Conservation (phyloP, 2,888 invertebrate species). For the Hypsopygia costalis region DNA sequence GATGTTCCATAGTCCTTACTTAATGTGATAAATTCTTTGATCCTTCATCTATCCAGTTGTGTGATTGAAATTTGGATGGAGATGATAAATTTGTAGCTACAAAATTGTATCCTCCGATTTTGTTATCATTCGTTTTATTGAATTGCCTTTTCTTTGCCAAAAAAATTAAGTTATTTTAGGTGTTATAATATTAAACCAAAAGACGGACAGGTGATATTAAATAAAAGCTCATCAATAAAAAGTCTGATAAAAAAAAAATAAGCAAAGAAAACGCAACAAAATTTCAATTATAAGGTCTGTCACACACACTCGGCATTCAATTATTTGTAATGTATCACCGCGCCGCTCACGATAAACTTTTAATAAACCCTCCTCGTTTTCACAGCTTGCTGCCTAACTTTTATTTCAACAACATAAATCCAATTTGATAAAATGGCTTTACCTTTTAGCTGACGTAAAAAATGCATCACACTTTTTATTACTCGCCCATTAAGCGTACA, state of each 20-base stretch:
- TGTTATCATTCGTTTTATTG: too few species aligned
- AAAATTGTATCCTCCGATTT: too few species aligned
- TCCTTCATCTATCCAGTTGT: too few species aligned
- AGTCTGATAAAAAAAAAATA: slow-evolving; percentile 14
- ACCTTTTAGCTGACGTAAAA: slow-evolving; percentile 9
- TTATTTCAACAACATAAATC: slow-evolving; percentile 13
- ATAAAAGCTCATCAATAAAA: slow-evolving; percentile 3
- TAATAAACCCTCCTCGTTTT: slow-evolving; percentile 16
- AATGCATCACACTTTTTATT: slow-evolving; percentile 1
- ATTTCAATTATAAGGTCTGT: slow-evolving; percentile 17
- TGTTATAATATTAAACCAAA: too few species aligned
- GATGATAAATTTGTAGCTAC: too few species aligned
- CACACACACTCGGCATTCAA: slow-evolving; percentile 21
- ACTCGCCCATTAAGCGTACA: not conserved
- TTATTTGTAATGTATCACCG: slow-evolving; percentile 20
- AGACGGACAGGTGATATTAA: not conserved
- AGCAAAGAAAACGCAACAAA: slow-evolving; percentile 3
- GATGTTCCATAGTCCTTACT: too few species aligned
- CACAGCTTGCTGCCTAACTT: slow-evolving; percentile 10
- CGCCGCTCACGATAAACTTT: slow-evolving; percentile 19
- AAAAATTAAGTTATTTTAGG: too few species aligned
- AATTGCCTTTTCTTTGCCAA: too few species aligned
- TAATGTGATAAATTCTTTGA: too few species aligned
- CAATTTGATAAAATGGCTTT: slow-evolving; percentile 15
- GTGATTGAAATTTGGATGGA: too few species aligned